phyloP scores from a whole-genome alignment of 2,113 vertebrate species.

The Pomatostomus ruficeps region DNA sequence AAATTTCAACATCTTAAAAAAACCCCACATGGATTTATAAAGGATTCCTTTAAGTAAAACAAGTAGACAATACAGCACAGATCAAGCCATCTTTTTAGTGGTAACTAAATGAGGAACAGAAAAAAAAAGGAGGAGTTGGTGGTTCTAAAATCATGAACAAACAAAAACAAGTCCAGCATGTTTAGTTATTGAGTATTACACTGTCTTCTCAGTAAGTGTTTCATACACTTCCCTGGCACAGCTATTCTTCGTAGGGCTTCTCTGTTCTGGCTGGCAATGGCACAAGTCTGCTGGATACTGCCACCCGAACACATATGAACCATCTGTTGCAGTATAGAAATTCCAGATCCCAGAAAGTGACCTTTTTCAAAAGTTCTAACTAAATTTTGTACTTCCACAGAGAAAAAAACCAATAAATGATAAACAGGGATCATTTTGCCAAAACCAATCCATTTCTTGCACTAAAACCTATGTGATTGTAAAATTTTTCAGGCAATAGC shows the following conservation, averaged over 20 bases:
- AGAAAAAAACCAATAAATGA: background rate
- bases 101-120: background rate
- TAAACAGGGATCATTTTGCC: background rate
- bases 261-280: background rate
- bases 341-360: background rate
- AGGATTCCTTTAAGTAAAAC: background rate
- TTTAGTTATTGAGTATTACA: background rate
- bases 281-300: background rate
- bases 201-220: background rate
- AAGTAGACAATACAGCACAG: background rate
- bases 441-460: background rate
- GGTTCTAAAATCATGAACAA: background rate
- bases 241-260: background rate
- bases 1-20: background rate
- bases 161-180: background rate
- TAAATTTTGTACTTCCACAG: background rate
- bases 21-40: accelerated
- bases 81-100: background rate
- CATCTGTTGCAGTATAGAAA: background rate
- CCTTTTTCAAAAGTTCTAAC: background rate
- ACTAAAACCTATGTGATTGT: background rate
- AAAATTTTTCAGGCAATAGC: background rate
- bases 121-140: background rate
- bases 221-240: background rate
- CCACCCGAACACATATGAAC: background rate